Conservation (phyloP, 1,140 invertebrate species). For the Fopius arisanus region DNA sequence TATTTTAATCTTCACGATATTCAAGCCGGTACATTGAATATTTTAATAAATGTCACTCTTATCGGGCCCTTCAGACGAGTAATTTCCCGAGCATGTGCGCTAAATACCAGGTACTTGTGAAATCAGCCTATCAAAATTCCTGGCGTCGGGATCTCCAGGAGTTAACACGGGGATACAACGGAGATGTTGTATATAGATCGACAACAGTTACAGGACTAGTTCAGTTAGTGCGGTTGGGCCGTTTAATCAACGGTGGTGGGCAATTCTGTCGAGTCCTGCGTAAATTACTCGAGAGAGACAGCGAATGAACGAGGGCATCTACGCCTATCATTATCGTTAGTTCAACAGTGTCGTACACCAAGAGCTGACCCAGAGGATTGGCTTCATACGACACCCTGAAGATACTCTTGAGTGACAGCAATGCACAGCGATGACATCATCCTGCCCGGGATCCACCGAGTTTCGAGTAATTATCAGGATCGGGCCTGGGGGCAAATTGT, state of each 20-base stretch:
- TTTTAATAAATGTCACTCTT: neutral
- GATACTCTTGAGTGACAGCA: neutral
- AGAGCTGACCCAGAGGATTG: conserved; percentile 29
- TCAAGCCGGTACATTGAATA: neutral
- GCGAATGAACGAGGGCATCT: neutral
- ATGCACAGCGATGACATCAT: neutral
- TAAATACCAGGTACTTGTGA: neutral
- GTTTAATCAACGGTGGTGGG: conserved; percentile 12
- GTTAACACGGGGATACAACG: neutral
- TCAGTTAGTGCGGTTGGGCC: conserved; percentile 9
- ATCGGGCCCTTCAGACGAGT: neutral
- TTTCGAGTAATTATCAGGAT: too few relatives aligned
- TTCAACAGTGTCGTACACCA: neutral
- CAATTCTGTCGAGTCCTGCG: conserved; percentile 12
- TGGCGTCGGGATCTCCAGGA: neutral
- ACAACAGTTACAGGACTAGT: neutral
- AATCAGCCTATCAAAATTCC: conserved; percentile 11
- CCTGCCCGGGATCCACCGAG: neutral
- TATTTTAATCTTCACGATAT: neutral
- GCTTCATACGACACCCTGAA: neutral
- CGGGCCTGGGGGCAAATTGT: too few relatives aligned
- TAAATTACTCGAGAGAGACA: neutral
- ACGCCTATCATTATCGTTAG: conserved; percentile 10
- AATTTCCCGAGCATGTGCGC: neutral
- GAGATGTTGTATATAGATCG: neutral